Evolutionary conservation across 2,888 invertebrate species (phyloP).

Genomic region (Stenolophus ochropezus): DNA sequence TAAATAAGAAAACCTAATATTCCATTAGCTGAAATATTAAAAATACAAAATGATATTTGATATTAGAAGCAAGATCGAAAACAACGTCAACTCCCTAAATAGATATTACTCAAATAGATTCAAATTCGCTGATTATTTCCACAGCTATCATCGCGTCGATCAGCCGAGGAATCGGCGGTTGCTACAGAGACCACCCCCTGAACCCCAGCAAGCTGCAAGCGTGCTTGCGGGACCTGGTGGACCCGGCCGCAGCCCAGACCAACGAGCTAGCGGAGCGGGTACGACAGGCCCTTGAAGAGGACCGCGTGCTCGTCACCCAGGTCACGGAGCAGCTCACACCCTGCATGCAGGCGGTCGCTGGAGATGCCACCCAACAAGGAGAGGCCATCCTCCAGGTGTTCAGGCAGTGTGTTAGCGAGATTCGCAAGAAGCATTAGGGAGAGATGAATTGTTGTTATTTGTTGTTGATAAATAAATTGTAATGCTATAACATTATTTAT

Average conservation of each 20-base stretch:
- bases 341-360: background rate
- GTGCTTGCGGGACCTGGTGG: background rate
- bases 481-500: background rate
- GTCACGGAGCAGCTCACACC: background rate
- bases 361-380: background rate
- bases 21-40: no score
- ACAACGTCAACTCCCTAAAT: no score
- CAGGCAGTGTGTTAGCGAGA: background rate
- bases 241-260: background rate
- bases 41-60: no score
- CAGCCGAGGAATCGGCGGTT: background rate
- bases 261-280: background rate
- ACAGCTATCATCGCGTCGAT: background rate
- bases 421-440: no score
- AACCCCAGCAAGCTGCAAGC: background rate
- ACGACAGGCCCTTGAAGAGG: background rate
- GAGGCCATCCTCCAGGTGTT: constrained; percentile 1
- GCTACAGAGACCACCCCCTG: background rate
- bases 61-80: no score
- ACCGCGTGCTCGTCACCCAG: background rate
- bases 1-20: no score
- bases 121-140: no score
- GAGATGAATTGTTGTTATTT: no score
- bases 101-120: no score
- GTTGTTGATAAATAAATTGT: background rate